Evolutionary conservation across 2,888 invertebrate species (phyloP), one percentile per base, ranked within the genome.

Genomic region (Apotomis capreana): DNA sequence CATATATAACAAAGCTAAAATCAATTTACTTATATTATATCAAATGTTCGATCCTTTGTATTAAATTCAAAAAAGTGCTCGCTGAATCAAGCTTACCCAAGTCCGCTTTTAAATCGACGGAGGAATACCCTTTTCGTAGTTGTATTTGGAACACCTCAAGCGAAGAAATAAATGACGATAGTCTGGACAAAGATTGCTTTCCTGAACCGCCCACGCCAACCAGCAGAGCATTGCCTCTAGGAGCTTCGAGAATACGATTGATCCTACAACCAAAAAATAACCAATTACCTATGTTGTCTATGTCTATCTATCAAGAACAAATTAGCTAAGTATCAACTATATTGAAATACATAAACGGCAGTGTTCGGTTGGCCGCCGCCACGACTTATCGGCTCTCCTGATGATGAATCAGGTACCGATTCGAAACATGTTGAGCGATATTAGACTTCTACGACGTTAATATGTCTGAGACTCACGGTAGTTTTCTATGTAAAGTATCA

Each of bases 141-240:
- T 98, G 97, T 54, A 99, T 95, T 94, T 98, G 98, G 88, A 98
- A 98, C 0, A 98, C 98, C 87, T 99, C 98, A 61, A 98, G 94
- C 0, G 96, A 95, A 5, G 98, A 97, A 74, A 99, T 98, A 84
- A 97, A 99, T 0, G 98, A 96, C 0, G 99, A 96, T 15, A 99
- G 92, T 68, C 98, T 94, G 0, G 98, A 97, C 57, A 99, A 91
- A 4, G 98, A 98, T 88, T 99, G 98, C 85, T 98, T 98, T 63
- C 99, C 99, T 70, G 97, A 98, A 49, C 99, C 99, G 55, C 99
- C 99, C 0, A 99, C 99, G 40, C 99, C 99, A 36, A 99, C 96
- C 13, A 99, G 90, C 40, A 99, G 90, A 0, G 98, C 98, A 85
- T 99, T 98, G 12, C 99, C 98, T 79, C 98, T 94, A 0, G 98